Conservation (phyloP, 1,140 invertebrate genomes). For the Sarcophaga bullata region DNA sequence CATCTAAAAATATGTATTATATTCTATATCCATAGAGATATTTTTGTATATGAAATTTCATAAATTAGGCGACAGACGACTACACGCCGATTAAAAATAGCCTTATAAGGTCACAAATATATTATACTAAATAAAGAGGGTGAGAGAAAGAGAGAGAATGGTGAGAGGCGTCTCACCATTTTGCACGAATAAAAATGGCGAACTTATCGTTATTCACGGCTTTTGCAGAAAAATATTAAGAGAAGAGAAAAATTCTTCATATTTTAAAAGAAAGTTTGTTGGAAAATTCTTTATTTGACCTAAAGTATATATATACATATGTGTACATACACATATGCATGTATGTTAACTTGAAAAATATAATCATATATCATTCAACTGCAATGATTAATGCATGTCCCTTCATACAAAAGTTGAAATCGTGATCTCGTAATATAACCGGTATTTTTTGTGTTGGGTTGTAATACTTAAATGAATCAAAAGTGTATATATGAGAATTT, state of each 20-base stretch:
- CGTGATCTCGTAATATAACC: constrained; percentile 3
- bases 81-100: constrained; percentile 38
- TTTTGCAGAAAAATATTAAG: constrained; percentile 20
- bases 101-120: constrained; percentile 39
- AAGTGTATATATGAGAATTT: constrained; percentile 3
- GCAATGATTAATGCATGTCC: neutral
- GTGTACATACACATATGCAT: too few species aligned
- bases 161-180: constrained; percentile 32
- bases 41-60: constrained; percentile 31
- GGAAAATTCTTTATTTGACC: too few species aligned
- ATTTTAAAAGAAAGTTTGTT: too few species aligned
- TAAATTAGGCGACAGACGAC: constrained; percentile 34
- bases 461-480: neutral
- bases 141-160: constrained; percentile 12
- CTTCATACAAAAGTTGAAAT: neutral
- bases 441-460: constrained; percentile 24
- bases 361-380: too few species aligned
- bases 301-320: too few species aligned
- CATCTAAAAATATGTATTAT: constrained; percentile 23
- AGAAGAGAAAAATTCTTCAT: constrained; percentile 18
- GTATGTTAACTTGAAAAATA: too few species aligned
- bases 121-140: constrained; percentile 6
- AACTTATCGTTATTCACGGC: constrained; percentile 35
- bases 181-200: constrained; percentile 36
- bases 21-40: constrained; percentile 34